Conservation (phyloP, 1,140 invertebrate genomes). For the Sarcophaga peregrina region DNA sequence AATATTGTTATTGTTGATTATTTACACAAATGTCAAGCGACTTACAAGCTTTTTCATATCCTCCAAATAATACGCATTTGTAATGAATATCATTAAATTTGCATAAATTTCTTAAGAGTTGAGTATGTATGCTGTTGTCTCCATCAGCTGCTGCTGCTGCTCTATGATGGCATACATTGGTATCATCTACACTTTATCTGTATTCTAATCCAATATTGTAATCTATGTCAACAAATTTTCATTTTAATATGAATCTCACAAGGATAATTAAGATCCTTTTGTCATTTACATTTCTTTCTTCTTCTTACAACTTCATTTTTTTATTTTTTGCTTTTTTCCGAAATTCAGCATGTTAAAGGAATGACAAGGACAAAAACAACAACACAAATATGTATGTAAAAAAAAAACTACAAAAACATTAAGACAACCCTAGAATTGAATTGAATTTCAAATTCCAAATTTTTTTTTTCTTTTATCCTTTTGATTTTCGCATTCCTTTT, state of each 20-base stretch:
- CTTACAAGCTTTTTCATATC: no score
- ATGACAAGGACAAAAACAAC: no score
- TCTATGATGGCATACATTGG: neutral
- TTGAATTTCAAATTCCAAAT: neutral
- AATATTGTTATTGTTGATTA: no score
- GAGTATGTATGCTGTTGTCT: no score
- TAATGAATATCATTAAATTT: slow-evolving; percentile 1
- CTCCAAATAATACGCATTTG: neutral
- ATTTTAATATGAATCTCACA: neutral
- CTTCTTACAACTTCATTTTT: neutral
- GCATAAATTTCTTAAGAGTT: neutral
- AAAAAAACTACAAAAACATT: neutral
- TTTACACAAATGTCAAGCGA: no score
- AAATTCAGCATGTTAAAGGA: no score
- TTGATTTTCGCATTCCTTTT: neutral
- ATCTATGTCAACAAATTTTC: slow-evolving; percentile 10
- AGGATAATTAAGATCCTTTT: slow-evolving; percentile 7
- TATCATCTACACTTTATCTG: neutral
- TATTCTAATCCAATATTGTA: neutral
- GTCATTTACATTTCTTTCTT: neutral
- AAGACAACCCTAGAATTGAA: neutral
- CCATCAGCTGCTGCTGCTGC: no score
- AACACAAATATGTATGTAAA: no score
- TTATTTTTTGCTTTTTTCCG: neutral
- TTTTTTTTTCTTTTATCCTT: neutral